Evolutionary conservation across 2,888 invertebrate genomes (phyloP).

Genomic region (Eilema caniola): DNA sequence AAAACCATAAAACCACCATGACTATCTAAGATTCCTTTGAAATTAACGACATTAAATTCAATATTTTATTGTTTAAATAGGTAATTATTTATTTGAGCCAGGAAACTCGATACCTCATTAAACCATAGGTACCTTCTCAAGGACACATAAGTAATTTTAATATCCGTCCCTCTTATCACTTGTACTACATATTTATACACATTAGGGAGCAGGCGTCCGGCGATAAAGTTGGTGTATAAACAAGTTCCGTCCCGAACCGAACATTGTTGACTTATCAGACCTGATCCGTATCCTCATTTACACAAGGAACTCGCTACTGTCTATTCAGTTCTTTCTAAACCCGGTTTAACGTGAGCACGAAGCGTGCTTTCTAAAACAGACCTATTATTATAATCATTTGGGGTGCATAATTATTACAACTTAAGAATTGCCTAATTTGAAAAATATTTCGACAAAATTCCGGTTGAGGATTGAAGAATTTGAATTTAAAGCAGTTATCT

Average conservation of each 20-base stretch:
- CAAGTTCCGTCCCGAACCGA: constrained; percentile 28
- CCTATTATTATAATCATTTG: not conserved
- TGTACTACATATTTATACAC: constrained; percentile 36
- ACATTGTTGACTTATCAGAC: constrained; percentile 15
- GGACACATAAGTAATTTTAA: not conserved
- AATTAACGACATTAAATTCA: too few species aligned
- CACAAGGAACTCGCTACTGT: constrained; percentile 17
- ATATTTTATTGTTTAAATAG: too few species aligned
- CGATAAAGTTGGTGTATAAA: constrained; percentile 37
- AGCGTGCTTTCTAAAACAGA: not conserved
- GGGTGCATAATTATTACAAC: not conserved
- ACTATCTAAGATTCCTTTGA: too few species aligned
- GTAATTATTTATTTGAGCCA: too few species aligned
- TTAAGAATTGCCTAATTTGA: not conserved
- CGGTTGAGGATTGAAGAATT: not conserved
- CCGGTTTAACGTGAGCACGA: not conserved
- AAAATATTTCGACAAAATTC: not conserved
- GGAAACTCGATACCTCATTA: not conserved
- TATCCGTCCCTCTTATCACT: constrained; percentile 36
- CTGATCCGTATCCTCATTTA: constrained; percentile 9
- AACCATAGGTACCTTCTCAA: not conserved
- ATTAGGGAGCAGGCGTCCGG: constrained; percentile 40
- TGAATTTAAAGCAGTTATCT: not conserved
- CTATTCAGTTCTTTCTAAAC: constrained; percentile 1
- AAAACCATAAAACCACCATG: too few species aligned